Evolutionary conservation across 2,888 invertebrate species (phyloP).

Genomic region (Phyllotreta striolata): DNA sequence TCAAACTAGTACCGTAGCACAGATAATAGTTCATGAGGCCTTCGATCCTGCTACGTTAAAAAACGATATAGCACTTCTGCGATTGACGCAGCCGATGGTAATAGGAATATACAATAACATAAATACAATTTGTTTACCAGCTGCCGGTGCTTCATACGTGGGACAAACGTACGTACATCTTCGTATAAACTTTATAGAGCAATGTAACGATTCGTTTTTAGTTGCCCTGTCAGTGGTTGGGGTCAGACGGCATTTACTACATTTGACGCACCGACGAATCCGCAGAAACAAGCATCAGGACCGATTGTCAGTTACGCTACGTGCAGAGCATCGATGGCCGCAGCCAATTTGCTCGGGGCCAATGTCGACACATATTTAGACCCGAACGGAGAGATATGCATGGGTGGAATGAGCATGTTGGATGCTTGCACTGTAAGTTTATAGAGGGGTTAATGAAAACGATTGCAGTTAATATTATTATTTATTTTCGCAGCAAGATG

Average conservation of each 20-base stretch:
- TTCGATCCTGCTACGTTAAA: constrained; percentile 76
- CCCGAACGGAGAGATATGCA: constrained; percentile 54
- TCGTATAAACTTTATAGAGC: neutral
- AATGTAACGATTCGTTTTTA: constrained; percentile 42
- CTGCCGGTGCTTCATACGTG: constrained; percentile 23
- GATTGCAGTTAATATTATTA: neutral
- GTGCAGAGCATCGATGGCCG: constrained; percentile 51
- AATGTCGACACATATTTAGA: constrained; percentile 55
- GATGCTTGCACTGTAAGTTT: constrained; percentile 56
- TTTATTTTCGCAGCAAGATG: constrained; percentile 71
- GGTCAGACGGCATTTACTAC: constrained; percentile 77
- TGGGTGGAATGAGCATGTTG: constrained; percentile 52
- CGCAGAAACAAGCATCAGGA: constrained; percentile 79
- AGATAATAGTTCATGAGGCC: constrained; percentile 64
- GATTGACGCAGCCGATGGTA: constrained; percentile 68
- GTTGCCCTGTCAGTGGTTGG: constrained; percentile 74
- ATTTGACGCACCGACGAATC: constrained; percentile 61
- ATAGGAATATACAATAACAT: constrained; percentile 65
- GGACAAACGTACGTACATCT: constrained; percentile 25
- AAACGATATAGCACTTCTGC: constrained; percentile 83
- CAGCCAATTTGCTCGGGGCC: constrained; percentile 46
- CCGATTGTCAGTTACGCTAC: constrained; percentile 69
- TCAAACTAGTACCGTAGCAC: constrained; percentile 40
- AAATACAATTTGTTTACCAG: constrained; percentile 33
- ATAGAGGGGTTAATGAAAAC: neutral